Percentiles rank a stretch among this genome's conserved stretches.
These are phyloP conservation scores for Xyrauchen texanus DNA, from an alignment of 2,113 vertebrate genomes.

Conservation along the genomic window DNA sequence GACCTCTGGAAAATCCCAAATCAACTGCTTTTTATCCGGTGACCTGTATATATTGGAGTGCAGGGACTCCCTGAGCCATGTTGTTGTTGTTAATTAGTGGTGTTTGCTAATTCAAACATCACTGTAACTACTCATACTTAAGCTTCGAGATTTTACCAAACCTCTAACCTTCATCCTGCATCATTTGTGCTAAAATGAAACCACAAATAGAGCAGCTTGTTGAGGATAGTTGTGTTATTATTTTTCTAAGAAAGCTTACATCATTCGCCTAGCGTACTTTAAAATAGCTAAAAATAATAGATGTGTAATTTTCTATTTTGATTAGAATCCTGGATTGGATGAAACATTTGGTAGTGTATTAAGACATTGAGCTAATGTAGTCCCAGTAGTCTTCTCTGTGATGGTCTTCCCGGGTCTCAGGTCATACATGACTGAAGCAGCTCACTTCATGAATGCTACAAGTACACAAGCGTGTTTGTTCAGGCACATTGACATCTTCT, in stretches of 20 bases:
- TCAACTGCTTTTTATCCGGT: neutral
- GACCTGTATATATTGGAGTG: conserved; percentile 14
- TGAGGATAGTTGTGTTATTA: too few species aligned
- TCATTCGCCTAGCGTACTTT: too few species aligned
- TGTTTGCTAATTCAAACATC: neutral
- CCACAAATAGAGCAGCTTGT: too few species aligned
- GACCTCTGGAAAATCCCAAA: conserved; percentile 31
- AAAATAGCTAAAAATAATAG: too few species aligned
- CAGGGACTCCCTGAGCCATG: conserved; percentile 1
- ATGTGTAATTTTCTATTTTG: too few species aligned
- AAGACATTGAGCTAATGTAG: neutral
- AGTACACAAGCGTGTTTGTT: neutral
- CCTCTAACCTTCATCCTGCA: too few species aligned
- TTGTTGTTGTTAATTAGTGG: conserved; percentile 37
- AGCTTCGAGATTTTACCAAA: too few species aligned
- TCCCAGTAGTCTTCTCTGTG: neutral
- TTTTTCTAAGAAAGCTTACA: too few species aligned
- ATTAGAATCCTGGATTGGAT: too few species aligned
- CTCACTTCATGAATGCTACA: conserved; percentile 8
- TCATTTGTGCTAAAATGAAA: too few species aligned
- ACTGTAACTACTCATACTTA: too few species aligned
- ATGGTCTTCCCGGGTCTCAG: neutral
- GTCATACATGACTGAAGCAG: neutral
- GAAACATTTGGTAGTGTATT: too few species aligned
- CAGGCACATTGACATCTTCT: neutral